Conservation (phyloP, 1,140 invertebrate genomes). For the Ylistrum balloti region DNA sequence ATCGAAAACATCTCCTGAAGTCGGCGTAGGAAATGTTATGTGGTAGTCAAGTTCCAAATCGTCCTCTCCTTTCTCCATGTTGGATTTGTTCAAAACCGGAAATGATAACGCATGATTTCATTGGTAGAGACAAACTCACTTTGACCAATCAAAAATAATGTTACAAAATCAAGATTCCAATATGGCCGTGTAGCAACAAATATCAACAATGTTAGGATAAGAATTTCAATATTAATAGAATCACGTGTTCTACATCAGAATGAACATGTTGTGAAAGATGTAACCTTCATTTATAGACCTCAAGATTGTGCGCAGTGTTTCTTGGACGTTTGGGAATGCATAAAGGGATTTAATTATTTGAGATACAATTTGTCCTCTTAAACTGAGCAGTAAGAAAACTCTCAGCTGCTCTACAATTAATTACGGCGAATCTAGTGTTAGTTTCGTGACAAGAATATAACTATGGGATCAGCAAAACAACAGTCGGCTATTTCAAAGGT, state of each 20-base stretch:
- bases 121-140: not conserved
- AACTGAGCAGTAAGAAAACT: too few relatives aligned
- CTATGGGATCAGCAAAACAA: conserved; percentile 81
- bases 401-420: too few relatives aligned
- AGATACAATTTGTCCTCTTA: not conserved
- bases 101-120: conserved; percentile 40
- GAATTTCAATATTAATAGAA: not conserved
- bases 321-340: not conserved
- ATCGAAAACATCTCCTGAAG: conserved; percentile 48
- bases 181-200: conserved; percentile 75
- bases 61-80: conserved; percentile 62
- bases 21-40: conserved; percentile 71
- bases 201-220: conserved; percentile 42
- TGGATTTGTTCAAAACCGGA: conserved; percentile 20
- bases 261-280: not conserved
- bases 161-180: conserved; percentile 49
- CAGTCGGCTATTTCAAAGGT: conserved; percentile 79
- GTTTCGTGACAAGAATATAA: not conserved
- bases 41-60: conserved; percentile 72
- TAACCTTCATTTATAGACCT: not conserved
- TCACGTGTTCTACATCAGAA: not conserved
- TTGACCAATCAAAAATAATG: conserved; percentile 58
- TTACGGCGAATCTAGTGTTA: not conserved
- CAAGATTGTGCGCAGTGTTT: not conserved
- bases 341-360: not conserved